Conservation (phyloP, 53 echinoderm and acorn worm genomes). For the Temnopleurus reevesii region DNA sequence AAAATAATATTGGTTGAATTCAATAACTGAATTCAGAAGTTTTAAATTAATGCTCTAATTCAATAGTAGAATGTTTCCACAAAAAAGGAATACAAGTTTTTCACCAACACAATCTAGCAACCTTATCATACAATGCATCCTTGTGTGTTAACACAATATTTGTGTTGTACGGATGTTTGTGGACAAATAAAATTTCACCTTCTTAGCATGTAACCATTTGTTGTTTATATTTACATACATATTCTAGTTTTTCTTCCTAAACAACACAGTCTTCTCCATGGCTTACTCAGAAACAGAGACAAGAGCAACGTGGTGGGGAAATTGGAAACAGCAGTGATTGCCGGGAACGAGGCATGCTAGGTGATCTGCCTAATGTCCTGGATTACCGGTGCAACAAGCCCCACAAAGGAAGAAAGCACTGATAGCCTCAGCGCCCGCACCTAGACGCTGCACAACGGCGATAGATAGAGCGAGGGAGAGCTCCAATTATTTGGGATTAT, state of each 20-base stretch:
- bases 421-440: constrained; percentile 21
- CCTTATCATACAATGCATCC: too few relatives aligned
- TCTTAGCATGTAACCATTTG: constrained; percentile 10
- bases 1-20: too few relatives aligned
- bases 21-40: too few relatives aligned
- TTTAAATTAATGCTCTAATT: too few relatives aligned
- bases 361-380: constrained; percentile 57
- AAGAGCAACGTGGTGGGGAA: constrained; percentile 53
- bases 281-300: constrained; percentile 56
- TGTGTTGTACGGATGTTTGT: too few relatives aligned
- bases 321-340: constrained; percentile 58
- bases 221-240: constrained; percentile 41
- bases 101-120: too few relatives aligned
- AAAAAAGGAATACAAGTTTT: too few relatives aligned
- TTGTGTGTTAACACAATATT: too few relatives aligned
- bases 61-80: too few relatives aligned
- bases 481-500: constrained; percentile 49
- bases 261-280: neutral
- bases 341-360: constrained; percentile 53
- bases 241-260: constrained; percentile 15
- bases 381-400: constrained; percentile 53
- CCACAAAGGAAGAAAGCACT: constrained; percentile 51
- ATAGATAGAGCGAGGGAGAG: neutral
- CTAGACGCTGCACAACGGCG: neutral
- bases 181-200: too few relatives aligned